Conservation (phyloP, 2,113 vertebrate genomes). For the Agapornis roseicollis region DNA sequence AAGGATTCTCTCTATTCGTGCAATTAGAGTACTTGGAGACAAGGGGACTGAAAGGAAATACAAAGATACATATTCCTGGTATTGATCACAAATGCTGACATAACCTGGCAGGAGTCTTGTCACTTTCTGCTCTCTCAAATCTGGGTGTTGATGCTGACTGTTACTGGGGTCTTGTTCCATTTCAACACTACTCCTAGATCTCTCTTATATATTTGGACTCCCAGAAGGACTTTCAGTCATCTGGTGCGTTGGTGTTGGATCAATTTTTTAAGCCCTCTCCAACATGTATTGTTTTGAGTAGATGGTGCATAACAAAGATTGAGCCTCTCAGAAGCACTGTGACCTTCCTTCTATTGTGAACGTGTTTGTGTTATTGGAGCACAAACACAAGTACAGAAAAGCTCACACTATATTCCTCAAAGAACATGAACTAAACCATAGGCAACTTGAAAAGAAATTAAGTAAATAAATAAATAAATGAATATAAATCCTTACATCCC, state of each 20-base stretch:
- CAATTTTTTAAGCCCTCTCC: constrained; percentile 2
- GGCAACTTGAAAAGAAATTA: background rate
- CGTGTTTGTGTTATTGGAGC: background rate
- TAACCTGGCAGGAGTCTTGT: background rate
- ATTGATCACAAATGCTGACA: background rate
- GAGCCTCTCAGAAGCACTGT: background rate
- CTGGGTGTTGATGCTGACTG: background rate
- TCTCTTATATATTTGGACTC: background rate
- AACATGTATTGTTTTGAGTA: background rate
- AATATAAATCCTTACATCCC: background rate
- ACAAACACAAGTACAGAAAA: background rate
- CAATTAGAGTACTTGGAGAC: background rate
- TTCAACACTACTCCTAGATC: background rate
- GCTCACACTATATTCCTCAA: background rate
- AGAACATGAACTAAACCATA: background rate
- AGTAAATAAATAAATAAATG: background rate
- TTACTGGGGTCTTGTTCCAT: background rate
- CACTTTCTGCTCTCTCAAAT: background rate
- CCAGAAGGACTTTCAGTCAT: background rate
- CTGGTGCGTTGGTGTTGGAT: background rate
- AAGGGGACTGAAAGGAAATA: background rate
- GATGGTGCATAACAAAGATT: background rate
- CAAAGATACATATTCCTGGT: background rate
- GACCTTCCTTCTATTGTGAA: constrained; percentile 6
- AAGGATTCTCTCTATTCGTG: background rate